Evolutionary conservation across 2,113 vertebrate genomes (phyloP).

Genomic region (Caranx melampygus): DNA sequence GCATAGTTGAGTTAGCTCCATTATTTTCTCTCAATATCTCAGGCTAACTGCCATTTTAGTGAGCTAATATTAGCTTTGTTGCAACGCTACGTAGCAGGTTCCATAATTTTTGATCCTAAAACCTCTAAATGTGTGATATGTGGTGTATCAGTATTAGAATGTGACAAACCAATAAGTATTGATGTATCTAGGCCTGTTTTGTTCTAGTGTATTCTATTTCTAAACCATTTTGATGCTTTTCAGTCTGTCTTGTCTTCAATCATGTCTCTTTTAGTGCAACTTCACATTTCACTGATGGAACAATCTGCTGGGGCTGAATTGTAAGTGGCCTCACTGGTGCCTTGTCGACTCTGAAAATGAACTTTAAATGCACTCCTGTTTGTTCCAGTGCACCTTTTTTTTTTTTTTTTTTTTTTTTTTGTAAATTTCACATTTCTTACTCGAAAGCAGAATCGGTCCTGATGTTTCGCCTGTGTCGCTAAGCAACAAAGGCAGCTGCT

Average conservation of each 20-base stretch:
- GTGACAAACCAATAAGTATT: too few species aligned
- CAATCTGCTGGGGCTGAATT: constrained; percentile 5
- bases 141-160: too few species aligned
- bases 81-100: too few species aligned
- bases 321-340: background rate
- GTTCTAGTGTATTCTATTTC: too few species aligned
- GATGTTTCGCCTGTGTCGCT: background rate
- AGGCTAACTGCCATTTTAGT: too few species aligned
- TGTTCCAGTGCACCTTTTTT: background rate
- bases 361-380: background rate
- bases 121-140: too few species aligned
- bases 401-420: too few species aligned
- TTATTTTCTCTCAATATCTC: too few species aligned
- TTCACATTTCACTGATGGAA: background rate
- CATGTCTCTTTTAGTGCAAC: background rate
- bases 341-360: background rate
- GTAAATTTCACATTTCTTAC: background rate
- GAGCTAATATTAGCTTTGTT: too few species aligned
- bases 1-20: too few species aligned
- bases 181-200: too few species aligned
- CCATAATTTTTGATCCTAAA: too few species aligned
- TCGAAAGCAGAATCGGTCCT: background rate
- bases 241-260: background rate
- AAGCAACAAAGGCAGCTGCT: constrained; percentile 11
- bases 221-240: background rate